These are phyloP conservation scores for Brachystomella parvula DNA, from an alignment of 1,140 invertebrate genomes.

Conservation along the genomic window DNA sequence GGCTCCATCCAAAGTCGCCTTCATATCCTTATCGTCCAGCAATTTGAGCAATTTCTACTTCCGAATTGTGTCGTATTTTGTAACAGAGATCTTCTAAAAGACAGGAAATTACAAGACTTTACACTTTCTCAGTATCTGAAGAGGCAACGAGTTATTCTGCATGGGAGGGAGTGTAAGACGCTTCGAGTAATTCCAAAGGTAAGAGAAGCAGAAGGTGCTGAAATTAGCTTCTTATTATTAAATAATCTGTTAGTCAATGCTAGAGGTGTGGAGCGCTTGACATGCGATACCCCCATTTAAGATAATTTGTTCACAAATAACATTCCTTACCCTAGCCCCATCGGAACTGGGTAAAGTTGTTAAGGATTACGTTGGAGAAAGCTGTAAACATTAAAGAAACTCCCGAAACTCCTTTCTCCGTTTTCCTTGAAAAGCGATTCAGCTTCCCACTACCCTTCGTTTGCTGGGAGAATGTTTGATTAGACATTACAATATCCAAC, in stretches of 20 bases:
- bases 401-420: no score
- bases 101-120: slow-evolving; percentile 55
- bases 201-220: slow-evolving; percentile 17
- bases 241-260: not conserved
- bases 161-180: slow-evolving; percentile 69
- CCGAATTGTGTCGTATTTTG: slow-evolving; percentile 70
- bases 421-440: no score
- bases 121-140: slow-evolving; percentile 61
- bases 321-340: no score
- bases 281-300: slow-evolving; percentile 6
- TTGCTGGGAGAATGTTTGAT: no score
- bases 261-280: not conserved
- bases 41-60: slow-evolving; percentile 72
- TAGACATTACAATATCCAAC: no score
- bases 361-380: no score
- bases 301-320: not conserved
- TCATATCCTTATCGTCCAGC: slow-evolving; percentile 70
- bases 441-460: no score
- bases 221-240: not conserved
- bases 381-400: no score
- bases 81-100: slow-evolving; percentile 46
- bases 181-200: slow-evolving; percentile 74
- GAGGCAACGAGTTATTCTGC: slow-evolving; percentile 62
- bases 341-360: no score
- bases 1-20: slow-evolving; percentile 70